Conservation (phyloP, 1,140 invertebrate genomes). For the Dysdera silvatica region DNA sequence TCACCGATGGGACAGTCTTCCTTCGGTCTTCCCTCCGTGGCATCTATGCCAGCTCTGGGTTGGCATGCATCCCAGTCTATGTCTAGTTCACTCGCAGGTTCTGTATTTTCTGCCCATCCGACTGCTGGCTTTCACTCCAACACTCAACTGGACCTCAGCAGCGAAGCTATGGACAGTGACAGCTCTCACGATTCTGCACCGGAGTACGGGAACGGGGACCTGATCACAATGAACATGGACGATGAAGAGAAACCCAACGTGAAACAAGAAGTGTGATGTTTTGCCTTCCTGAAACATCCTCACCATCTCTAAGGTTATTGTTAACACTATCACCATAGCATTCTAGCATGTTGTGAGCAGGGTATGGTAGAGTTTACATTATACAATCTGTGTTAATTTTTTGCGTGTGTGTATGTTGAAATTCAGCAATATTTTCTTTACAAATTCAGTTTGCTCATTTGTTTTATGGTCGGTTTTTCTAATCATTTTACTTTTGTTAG, state of each 20-base stretch:
- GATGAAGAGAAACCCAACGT: constrained; percentile 20
- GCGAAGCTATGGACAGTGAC: constrained; percentile 22
- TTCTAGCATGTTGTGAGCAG: too few species aligned
- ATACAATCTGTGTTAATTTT: too few species aligned
- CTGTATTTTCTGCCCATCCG: constrained; percentile 35
- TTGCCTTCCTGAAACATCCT: neutral
- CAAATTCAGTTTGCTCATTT: too few species aligned
- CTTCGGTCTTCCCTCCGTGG: constrained; percentile 12
- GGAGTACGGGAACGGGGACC: constrained; percentile 28
- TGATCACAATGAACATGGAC: constrained; percentile 31
- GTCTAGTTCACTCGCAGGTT: constrained; percentile 1
- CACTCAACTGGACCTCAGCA: constrained; percentile 30
- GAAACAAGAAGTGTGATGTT: constrained; percentile 29
- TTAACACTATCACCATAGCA: too few species aligned
- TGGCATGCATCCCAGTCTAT: constrained; percentile 28
- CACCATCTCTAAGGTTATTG: too few species aligned
- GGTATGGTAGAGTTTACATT: too few species aligned
- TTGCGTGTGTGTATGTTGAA: too few species aligned
- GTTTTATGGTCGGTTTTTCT: too few species aligned
- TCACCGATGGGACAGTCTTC: constrained; percentile 19
- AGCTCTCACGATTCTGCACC: constrained; percentile 30
- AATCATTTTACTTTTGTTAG: too few species aligned
- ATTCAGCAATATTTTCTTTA: too few species aligned
- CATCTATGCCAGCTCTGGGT: constrained; percentile 17
- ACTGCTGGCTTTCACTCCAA: constrained; percentile 32